Base-by-base conservation (phyloP, 2,113 vertebrate species). In the Lepisosteus osseus region DNA sequence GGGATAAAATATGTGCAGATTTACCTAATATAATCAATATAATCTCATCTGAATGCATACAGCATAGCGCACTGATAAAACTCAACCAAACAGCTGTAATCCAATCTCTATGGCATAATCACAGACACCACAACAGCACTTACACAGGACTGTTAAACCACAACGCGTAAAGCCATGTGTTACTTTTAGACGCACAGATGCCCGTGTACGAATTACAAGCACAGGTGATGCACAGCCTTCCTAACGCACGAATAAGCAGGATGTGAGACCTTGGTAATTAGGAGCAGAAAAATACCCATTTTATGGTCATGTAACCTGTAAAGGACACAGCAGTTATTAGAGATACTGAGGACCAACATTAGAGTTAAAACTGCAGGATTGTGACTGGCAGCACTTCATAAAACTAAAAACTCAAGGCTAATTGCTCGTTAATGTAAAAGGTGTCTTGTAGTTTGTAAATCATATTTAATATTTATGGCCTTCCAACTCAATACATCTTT, bases 381-480 rank as follows among this genome's bases (percentile, higher is more conserved):
- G 41, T 43, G 67, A 12, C 40, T 56, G 67, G 15, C 67, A 69
- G 54, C 54, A 43, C 67, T 57, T 42, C 12, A 40, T 41, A 41
- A 70, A 61, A 8, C 68, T 17, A 17, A 40, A 44, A 15, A 17
- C 8, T 68, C 54, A 44, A 66, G 54, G 62, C 45, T 55, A 66
- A 59, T 57, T 47, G 12, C 56, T 61, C n/a, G 55, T 67, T 47
- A 66, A 72, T 67, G 54, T 59, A 7, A 51, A 67, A 61, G 56
- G 44, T 59, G 65, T 61, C 17, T 61, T n/a, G 44, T 47, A 51
- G 71, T 44, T 61, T 12, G 15, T 57, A 72, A 43, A 67, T 54
- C 72, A 61, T 54, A n/a, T 29, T 72, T 59, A 54, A 61, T 68
- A 68, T 73, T 61, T 59, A 61, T 54, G 65, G 56, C 56, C 65